These are phyloP conservation scores for Chroicocephalus ridibundus DNA, from an alignment of 2,113 vertebrate genomes.

Conservation along the genomic window DNA sequence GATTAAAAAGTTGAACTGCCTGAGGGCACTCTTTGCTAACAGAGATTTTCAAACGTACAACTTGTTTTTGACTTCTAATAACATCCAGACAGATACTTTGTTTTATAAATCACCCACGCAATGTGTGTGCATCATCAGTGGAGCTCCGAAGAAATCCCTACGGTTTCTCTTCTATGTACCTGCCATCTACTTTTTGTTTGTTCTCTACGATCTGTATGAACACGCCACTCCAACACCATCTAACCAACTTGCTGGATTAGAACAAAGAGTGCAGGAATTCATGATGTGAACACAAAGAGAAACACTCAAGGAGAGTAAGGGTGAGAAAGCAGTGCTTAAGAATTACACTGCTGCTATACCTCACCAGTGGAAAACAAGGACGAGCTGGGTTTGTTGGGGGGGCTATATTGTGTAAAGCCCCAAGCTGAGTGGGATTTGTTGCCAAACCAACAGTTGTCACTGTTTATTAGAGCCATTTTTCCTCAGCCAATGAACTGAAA, in stretches of 20 bases:
- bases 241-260: background rate
- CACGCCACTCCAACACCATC: background rate
- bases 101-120: background rate
- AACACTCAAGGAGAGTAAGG: background rate
- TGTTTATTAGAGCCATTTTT: conserved; percentile 25
- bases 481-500: background rate
- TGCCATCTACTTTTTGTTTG: background rate
- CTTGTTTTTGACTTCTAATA: background rate
- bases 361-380: background rate
- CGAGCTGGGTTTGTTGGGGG: background rate
- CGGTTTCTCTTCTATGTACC: background rate
- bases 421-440: background rate
- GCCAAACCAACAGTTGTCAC: background rate
- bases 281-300: background rate
- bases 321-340: background rate
- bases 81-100: background rate
- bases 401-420: no score
- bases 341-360: background rate
- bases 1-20: conserved; percentile 20
- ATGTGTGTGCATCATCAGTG: accelerated
- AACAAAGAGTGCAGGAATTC: background rate
- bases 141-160: background rate
- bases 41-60: background rate
- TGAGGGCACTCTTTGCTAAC: conserved; percentile 14
- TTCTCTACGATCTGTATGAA: background rate